These are phyloP conservation scores for Nautilus pompilius DNA, from an alignment of 1,140 invertebrate species.

Conservation along the genomic window DNA sequence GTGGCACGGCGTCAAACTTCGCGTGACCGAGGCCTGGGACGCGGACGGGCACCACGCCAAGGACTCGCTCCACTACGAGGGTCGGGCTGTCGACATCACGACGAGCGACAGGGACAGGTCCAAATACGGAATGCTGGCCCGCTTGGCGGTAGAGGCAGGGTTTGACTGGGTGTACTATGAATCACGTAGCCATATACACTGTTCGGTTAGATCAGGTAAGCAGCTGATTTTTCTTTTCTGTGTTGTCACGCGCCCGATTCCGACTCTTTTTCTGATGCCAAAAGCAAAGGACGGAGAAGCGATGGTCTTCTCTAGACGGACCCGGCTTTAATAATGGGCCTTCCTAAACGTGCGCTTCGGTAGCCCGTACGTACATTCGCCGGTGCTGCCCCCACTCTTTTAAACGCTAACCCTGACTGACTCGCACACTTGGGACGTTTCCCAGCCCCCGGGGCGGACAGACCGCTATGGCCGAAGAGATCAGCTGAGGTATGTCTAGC, in stretches of 20 bases:
- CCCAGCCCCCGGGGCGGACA: too few species aligned
- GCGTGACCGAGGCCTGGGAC: slow-evolving; percentile 93
- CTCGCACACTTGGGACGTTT: too few species aligned
- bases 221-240: background rate
- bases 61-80: slow-evolving; percentile 92
- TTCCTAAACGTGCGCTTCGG: too few species aligned
- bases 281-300: too few species aligned
- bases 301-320: too few species aligned
- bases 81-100: slow-evolving; percentile 90
- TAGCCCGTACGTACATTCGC: too few species aligned
- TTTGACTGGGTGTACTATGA: slow-evolving; percentile 99
- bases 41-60: slow-evolving; percentile 74
- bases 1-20: slow-evolving; percentile 88
- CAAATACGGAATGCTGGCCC: slow-evolving; percentile 92
- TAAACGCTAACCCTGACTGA: too few species aligned
- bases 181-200: slow-evolving; percentile 90
- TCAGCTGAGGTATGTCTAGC: too few species aligned
- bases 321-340: too few species aligned
- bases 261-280: too few species aligned
- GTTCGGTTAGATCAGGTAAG: slow-evolving; percentile 95
- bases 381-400: too few species aligned
- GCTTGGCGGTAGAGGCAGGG: slow-evolving; percentile 92
- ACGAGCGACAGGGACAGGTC: slow-evolving; percentile 87
- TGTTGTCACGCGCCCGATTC: background rate
- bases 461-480: too few species aligned